Conservation (phyloP, 2,113 vertebrate genomes). For the Odocoileus virginianus region DNA sequence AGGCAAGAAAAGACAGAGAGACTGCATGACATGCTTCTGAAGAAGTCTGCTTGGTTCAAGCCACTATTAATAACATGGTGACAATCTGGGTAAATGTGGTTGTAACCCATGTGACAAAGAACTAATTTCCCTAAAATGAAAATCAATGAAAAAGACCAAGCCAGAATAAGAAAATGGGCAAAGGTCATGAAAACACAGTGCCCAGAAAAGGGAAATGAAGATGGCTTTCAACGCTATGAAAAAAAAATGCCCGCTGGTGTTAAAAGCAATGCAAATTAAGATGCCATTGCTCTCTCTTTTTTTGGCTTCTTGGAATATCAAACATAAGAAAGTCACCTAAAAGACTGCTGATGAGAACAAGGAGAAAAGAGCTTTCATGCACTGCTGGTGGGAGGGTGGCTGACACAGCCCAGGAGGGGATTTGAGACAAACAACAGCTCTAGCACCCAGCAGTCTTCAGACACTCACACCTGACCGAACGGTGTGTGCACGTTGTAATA, state of each 20-base stretch:
- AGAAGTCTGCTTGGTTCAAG: not conserved
- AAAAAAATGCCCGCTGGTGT: not conserved
- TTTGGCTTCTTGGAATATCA: not conserved
- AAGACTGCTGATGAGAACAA: not conserved
- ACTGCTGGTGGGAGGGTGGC: not conserved
- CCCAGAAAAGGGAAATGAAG: not conserved
- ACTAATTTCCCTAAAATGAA: not conserved
- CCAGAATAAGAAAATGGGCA: not conserved
- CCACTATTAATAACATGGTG: not conserved
- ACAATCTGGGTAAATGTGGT: not conserved
- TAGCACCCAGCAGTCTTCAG: not conserved
- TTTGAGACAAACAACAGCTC: rapidly evolving
- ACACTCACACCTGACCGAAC: rapidly evolving
- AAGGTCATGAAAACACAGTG: not conserved
- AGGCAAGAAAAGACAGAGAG: not conserved
- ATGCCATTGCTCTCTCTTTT: rapidly evolving
- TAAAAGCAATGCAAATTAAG: conserved; percentile 4
- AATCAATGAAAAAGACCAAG: not conserved
- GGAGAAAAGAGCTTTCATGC: not conserved
- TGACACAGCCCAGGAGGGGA: rapidly evolving
- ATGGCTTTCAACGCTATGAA: not conserved
- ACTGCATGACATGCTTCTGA: rapidly evolving
- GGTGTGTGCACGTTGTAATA: rapidly evolving
- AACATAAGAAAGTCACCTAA: not conserved
- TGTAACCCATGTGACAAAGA: rapidly evolving